Evolutionary conservation across 2,113 vertebrate species (phyloP), one percentile per base, ranked within the genome.

Genomic region (Elephantulus edwardii): DNA sequence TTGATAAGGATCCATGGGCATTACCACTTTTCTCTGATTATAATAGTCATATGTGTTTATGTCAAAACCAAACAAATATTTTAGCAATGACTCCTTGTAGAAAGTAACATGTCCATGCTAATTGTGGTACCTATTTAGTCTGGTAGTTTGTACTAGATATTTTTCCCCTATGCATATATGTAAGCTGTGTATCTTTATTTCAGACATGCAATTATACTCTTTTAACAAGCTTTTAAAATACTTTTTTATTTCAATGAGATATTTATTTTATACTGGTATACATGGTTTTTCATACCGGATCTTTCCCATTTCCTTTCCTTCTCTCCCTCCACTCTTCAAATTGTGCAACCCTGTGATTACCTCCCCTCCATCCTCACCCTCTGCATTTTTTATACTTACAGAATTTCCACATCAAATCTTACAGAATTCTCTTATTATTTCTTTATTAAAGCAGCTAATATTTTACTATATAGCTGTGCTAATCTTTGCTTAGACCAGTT

Each of bases 221-320:
- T 74, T 62, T n/a, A n/a, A n/a, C n/a, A n/a, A n/a, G n/a, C n/a
- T n/a, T n/a, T 70, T 33, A 89, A 50, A 8, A 88, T 54, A 8
- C 7, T 44, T 80, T 93, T 92, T 88, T 35, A 68, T 33, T 68
- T n/a, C n/a, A n/a, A n/a, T n/a, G n/a, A n/a, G n/a, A n/a, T n/a
- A n/a, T n/a, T n/a, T n/a, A n/a, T n/a, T n/a, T n/a, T n/a, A n/a
- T n/a, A n/a, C n/a, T n/a, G n/a, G n/a, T n/a, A n/a, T n/a, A n/a
- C n/a, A n/a, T n/a, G n/a, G n/a, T n/a, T n/a, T n/a, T n/a, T n/a
- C n/a, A n/a, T n/a, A n/a, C n/a, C n/a, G n/a, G n/a, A n/a, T n/a
- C n/a, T n/a, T n/a, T n/a, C n/a, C n/a, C n/a, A n/a, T n/a, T n/a
- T n/a, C n/a, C n/a, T n/a, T n/a, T n/a, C n/a, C n/a, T n/a, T n/a